Evolutionary conservation across 2,888 invertebrate genomes (phyloP), one percentile per base, ranked within the genome.

Genomic region (Brachyptera risi): DNA sequence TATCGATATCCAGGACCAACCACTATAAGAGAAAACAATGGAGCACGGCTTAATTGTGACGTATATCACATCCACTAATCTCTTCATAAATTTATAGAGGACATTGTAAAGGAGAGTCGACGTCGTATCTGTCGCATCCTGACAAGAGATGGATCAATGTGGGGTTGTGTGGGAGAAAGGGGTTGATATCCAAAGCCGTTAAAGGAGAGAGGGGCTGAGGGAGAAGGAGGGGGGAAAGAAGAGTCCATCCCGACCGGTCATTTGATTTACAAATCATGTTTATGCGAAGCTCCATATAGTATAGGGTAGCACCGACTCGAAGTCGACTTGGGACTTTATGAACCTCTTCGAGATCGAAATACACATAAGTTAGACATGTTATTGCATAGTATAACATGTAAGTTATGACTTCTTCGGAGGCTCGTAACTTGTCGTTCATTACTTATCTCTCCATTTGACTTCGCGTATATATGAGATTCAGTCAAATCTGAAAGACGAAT

Each of bases 1-100:
- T 47, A 47, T 47, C 47, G 51, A 19, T 31, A 23, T n/a, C 54
- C 54, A 37, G 35, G 54, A 23, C 37, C 17, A 31, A n/a, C n/a
- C n/a, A n/a, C n/a, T n/a, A n/a, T n/a, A n/a, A 21, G 54, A 54
- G 54, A 58, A 58, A 58, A 58, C 58, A 58, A 58, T 58, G 49
- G 58, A 47, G 44, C 23, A 15, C 19, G 37, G 58, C 58, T 58
- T 58, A 58, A 58, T 58, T 49, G 58, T 58, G 58, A 58, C 58
- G 56, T 61, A 49, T 57, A 56, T 61, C 40, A 61, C 61, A 54
- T 57, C 35, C 61, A 50, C 57, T 61, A 61, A 61, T 58, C 61
- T 61, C 61, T 58, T 61, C 61, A 61, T 61, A 61, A 61, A 61
- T 61, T 61, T 44, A 56, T 61, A 56, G 54, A 11, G 54, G 54